Evolutionary conservation across 2,797 vertebrate species (phyloP).

Genomic region (Semaprochilodus insignis): DNA sequence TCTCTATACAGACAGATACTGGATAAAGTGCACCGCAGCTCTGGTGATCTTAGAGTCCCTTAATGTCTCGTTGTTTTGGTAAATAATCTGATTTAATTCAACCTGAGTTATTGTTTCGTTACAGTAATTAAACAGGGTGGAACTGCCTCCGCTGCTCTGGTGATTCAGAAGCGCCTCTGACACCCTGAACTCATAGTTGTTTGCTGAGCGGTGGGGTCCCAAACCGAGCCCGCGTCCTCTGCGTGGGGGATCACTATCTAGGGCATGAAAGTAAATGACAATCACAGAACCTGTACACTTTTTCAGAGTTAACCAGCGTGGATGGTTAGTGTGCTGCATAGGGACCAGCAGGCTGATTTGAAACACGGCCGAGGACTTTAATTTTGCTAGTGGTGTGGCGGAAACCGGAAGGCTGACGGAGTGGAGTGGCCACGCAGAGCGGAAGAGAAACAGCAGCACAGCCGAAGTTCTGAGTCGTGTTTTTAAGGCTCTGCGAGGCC

Average conservation of each 20-base stretch:
- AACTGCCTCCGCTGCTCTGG: background rate
- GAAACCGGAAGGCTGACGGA: constrained; percentile 21
- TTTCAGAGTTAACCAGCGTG: no score
- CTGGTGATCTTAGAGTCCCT: no score
- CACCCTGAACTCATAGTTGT: background rate
- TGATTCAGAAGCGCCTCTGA: background rate
- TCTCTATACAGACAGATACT: no score
- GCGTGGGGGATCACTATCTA: background rate
- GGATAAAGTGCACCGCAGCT: no score
- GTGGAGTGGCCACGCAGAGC: constrained; percentile 53
- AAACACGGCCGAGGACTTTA: background rate
- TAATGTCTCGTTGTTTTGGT: no score
- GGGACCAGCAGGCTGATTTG: background rate
- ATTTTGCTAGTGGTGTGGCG: background rate
- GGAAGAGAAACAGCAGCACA: constrained; percentile 41
- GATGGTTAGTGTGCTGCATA: background rate
- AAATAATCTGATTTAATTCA: no score
- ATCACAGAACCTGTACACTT: no score
- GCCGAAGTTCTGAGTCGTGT: constrained; percentile 42
- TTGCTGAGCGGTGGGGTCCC: background rate
- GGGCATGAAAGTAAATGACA: no score
- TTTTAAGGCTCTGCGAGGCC: background rate
- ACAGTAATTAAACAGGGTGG: no score
- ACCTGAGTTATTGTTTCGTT: no score
- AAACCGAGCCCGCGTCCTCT: background rate